These are phyloP conservation scores for Rhabdomys pumilio DNA, from an alignment of 2,797 vertebrate genomes.

Conservation along the genomic window DNA sequence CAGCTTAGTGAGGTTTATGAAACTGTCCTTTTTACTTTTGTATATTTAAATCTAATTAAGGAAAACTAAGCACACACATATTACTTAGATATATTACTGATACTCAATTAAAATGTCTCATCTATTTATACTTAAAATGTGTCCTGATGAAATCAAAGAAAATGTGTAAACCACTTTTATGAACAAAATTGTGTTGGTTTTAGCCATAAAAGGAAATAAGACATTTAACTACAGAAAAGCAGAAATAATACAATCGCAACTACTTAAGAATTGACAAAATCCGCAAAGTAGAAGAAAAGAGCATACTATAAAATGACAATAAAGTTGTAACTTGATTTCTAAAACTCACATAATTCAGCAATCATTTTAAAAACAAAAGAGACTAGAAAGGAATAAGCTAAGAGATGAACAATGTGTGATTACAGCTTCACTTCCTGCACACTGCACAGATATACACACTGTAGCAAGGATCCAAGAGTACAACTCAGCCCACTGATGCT, in stretches of 20 bases:
- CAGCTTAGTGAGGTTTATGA: not conserved
- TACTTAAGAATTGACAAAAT: not conserved
- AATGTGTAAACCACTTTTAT: not conserved
- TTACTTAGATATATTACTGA: conserved; percentile 1
- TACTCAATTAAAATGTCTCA: not conserved
- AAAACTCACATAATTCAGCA: not conserved
- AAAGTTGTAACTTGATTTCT: not conserved
- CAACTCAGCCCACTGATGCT: not conserved
- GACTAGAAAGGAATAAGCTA: not conserved
- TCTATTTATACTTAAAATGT: conserved; percentile 12
- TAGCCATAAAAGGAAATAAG: not conserved
- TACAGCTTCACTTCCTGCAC: not conserved
- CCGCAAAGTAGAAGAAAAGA: not conserved
- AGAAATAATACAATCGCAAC: not conserved
- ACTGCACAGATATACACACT: not conserved
- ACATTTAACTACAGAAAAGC: conserved; percentile 12
- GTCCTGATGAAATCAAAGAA: conserved; percentile 3
- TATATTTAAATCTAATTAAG: not conserved
- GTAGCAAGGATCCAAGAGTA: not conserved
- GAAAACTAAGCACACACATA: not conserved
- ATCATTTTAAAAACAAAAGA: not conserved
- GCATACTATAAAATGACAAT: not conserved
- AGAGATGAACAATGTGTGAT: not conserved
- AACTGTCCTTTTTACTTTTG: not conserved
- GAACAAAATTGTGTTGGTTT: not conserved